Evolutionary conservation across 2,113 vertebrate species (phyloP), one percentile per base, ranked within the genome.

Genomic region (Gallinago media): DNA sequence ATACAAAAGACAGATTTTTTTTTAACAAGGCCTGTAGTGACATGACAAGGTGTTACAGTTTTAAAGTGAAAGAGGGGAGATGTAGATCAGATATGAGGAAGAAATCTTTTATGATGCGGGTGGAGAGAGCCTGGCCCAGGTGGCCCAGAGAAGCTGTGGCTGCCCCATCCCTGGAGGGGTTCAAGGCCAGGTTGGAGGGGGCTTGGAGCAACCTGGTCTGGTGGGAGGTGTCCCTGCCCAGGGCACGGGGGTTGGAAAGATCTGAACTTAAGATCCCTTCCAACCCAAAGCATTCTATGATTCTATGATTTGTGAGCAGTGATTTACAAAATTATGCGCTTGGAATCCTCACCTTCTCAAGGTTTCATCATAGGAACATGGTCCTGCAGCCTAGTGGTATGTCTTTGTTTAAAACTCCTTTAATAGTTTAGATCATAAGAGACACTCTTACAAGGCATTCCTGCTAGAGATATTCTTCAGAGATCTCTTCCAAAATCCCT

Each of bases 101-200:
- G 8, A 59, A 23, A 11, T 23, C 14, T 6, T 59, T 59, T 14
- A 9, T 14, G 22, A 15, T 59, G 13, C 11, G 11, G 17, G 56
- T 15, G 13, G 5, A 34, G 21, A 59, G 56, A 22, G 12, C 14
- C 21, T 23, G 56, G 58, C 14, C 8, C 21, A 34, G n/a, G 22
- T 15, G 22, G 56, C 32, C 32, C n/a, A 34, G 50, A n/a, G 32
- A 40, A 68, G 34, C 1, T 50, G 27, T 61, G 38, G 20, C 9
- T 70, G 31, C 6, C 6, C 5, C 9, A 9, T 26, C 18, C 2
- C 0, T 56, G 20, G 8, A 50, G 42, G 4, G 15, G 23, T 31
- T 75, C 67, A 62, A 4, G 7, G 22, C 4, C 9, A 44, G 15
- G 1, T 1, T 31, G 8, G 5, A 27, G 0, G 4, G 0, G 2